A percentile compares a stretch with the other conserved stretches of the same genome.
Conservation (phyloP, 2,113 vertebrate species). For the Gulo gulo region DNA sequence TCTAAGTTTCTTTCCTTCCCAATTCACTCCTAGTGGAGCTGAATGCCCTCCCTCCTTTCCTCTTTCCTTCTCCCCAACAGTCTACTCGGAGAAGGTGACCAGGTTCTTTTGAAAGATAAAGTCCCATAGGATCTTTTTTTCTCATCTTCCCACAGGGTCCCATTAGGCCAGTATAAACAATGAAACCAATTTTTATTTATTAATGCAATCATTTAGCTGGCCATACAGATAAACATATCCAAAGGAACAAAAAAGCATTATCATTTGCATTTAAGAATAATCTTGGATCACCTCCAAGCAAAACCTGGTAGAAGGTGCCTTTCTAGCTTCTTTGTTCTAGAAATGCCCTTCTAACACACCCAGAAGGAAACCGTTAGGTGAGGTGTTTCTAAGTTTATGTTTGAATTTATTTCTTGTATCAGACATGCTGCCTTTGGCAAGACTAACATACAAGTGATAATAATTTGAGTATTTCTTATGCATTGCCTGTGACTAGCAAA, state of each 20-base stretch:
- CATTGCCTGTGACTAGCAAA: neutral
- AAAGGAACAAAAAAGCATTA: neutral
- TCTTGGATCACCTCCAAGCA: neutral
- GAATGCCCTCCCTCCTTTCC: neutral
- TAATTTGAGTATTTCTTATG: slow-evolving; percentile 11
- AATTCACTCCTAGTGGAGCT: neutral
- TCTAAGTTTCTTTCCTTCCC: neutral
- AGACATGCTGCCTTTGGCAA: neutral
- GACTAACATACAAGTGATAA: neutral
- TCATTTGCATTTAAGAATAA: neutral
- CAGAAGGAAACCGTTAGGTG: neutral
- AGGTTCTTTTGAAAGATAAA: neutral
- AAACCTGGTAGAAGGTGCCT: neutral
- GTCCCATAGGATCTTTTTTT: neutral
- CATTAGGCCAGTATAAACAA: neutral
- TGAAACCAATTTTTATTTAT: neutral
- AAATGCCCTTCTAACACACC: neutral
- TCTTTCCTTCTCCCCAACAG: neutral
- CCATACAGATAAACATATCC: neutral
- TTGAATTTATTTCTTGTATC: neutral
- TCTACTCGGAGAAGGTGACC: neutral
- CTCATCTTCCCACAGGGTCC: neutral
- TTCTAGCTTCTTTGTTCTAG: neutral
- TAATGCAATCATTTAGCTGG: neutral
- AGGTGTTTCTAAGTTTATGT: neutral